phyloP scores from a whole-genome alignment of 2,797 vertebrate genomes.

The Perodicticus potto region DNA sequence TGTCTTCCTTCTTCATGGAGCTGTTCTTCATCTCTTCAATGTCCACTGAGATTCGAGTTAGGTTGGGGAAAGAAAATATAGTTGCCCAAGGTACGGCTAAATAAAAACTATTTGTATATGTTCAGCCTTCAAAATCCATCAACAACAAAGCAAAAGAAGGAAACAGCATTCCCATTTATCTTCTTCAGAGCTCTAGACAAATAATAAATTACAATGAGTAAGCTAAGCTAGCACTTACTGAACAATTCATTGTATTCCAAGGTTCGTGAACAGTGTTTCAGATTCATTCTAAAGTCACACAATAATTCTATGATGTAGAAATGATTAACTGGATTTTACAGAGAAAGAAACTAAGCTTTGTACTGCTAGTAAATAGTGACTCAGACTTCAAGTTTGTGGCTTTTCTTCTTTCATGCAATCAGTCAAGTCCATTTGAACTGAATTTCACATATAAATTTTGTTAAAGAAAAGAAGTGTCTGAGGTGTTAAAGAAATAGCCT shows the following conservation, averaged over 20 bases:
- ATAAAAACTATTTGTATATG: neutral
- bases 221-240: neutral
- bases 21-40: neutral
- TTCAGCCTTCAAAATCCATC: neutral
- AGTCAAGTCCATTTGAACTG: slow-evolving; percentile 22
- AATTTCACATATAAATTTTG: slow-evolving; percentile 50
- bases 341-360: slow-evolving; percentile 38
- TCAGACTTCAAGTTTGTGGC: neutral
- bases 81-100: neutral
- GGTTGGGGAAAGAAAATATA: neutral
- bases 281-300: neutral
- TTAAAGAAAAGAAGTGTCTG: slow-evolving; percentile 8
- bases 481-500: neutral
- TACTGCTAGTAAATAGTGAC: neutral
- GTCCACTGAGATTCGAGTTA: neutral
- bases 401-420: slow-evolving; percentile 33
- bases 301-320: slow-evolving; percentile 32
- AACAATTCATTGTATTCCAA: slow-evolving; percentile 41
- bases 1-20: neutral
- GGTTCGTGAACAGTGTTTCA: slow-evolving; percentile 48
- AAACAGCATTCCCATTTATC: neutral
- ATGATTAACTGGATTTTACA: slow-evolving; percentile 46
- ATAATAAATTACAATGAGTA: slow-evolving; percentile 6
- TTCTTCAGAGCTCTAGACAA: neutral
- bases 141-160: slow-evolving; percentile 13